Evolutionary conservation across 1,140 invertebrate species (phyloP).

Genomic region (Conus betulinus): DNA sequence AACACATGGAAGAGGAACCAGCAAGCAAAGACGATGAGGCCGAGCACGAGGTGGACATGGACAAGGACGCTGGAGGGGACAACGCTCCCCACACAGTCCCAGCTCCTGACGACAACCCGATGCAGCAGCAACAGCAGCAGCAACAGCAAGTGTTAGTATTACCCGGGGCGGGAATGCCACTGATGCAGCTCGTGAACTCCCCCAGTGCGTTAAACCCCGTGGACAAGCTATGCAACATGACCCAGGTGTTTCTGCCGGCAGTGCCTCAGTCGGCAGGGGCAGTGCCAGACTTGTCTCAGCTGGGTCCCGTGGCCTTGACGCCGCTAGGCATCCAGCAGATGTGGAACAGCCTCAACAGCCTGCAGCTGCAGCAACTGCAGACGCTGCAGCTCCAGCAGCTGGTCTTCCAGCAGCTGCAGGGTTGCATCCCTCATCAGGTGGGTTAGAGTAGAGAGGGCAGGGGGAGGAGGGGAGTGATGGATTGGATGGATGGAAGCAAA

Average conservation of each 20-base stretch:
- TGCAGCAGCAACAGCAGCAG: constrained; percentile 4
- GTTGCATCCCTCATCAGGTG: constrained; percentile 66
- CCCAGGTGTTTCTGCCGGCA: constrained; percentile 28
- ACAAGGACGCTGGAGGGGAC: too few species aligned
- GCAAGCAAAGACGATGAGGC: too few species aligned
- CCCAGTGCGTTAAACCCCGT: constrained; percentile 32
- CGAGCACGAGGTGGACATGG: too few species aligned
- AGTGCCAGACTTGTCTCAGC: constrained; percentile 24
- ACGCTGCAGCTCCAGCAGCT: constrained; percentile 65
- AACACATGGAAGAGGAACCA: neutral
- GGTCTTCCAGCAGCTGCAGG: constrained; percentile 62
- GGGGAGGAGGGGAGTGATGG: too few species aligned
- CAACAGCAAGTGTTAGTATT: constrained; percentile 42
- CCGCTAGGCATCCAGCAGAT: constrained; percentile 61
- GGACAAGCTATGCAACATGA: constrained; percentile 42
- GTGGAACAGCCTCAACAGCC: constrained; percentile 59
- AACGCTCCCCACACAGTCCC: too few species aligned
- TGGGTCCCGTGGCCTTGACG: constrained; percentile 33
- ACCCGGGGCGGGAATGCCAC: constrained; percentile 52
- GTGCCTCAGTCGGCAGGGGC: neutral
- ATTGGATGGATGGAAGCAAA: too few species aligned
- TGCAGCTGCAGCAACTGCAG: constrained; percentile 66
- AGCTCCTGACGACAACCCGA: too few species aligned
- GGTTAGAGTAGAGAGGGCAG: neutral
- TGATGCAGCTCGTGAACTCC: constrained; percentile 50